A percentile compares a stretch with the other conserved stretches of the same genome.
phyloP scores from a whole-genome alignment of 2,113 vertebrate species.

The Nesoenas mayeri region DNA sequence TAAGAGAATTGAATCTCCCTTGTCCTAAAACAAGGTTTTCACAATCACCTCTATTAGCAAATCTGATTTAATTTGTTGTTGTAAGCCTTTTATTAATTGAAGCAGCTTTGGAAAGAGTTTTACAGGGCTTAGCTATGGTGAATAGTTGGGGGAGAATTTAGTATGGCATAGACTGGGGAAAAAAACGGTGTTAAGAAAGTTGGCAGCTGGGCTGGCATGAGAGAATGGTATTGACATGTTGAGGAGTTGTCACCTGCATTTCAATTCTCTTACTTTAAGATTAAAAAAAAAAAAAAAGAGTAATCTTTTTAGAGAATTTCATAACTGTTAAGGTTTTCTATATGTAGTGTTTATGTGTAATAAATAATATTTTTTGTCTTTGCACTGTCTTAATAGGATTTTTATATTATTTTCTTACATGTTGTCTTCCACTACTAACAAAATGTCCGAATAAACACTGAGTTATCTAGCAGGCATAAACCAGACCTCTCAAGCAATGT shows the following conservation, averaged over 20 bases:
- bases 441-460: neutral
- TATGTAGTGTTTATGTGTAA: neutral
- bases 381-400: neutral
- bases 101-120: slow-evolving; percentile 3
- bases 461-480: neutral
- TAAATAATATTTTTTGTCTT: neutral
- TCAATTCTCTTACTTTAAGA: neutral
- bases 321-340: neutral
- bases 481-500: rapidly evolving
- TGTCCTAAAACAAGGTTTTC: neutral
- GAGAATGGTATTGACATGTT: neutral
- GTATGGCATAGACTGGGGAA: neutral
- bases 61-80: slow-evolving; percentile 8
- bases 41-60: neutral
- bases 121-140: neutral
- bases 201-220: neutral
- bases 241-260: neutral
- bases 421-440: neutral
- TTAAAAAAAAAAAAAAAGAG: neutral
- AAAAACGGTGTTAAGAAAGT: neutral
- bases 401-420: neutral
- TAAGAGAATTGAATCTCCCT: neutral
- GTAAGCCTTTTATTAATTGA: slow-evolving; percentile 15
- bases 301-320: neutral
- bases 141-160: neutral